A percentile compares a stretch with the other conserved stretches of the same genome.
phyloP scores from a whole-genome alignment of 2,797 vertebrate species.

The Brotula barbata region DNA sequence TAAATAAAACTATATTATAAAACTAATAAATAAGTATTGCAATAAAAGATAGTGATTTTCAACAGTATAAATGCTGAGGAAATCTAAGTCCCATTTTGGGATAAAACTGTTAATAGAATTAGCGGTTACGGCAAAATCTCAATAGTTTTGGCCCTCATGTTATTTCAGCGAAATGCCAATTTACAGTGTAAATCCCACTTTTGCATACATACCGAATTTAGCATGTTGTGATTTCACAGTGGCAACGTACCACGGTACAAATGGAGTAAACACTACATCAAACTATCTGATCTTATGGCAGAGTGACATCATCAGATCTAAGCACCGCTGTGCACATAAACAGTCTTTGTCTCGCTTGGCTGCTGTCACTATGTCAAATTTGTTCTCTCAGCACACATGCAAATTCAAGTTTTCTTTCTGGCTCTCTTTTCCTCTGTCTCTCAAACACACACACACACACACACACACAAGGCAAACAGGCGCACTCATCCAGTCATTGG shows the following conservation, averaged over 20 bases:
- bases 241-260: slow-evolving; percentile 30
- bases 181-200: slow-evolving; percentile 30
- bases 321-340: slow-evolving; percentile 36
- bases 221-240: slow-evolving; percentile 36
- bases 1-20: no score
- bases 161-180: slow-evolving; percentile 15
- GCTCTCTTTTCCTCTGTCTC: not conserved
- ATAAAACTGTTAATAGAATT: no score
- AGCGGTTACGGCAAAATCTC: slow-evolving; percentile 13
- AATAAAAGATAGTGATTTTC: no score
- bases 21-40: no score
- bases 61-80: no score
- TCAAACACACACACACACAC: not conserved
- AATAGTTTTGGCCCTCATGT: slow-evolving; percentile 4
- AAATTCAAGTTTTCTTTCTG: slow-evolving; percentile 22
- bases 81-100: no score
- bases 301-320: slow-evolving; percentile 35
- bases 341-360: slow-evolving; percentile 44
- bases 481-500: slow-evolving; percentile 30
- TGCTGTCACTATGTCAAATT: slow-evolving; percentile 26
- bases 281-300: slow-evolving; percentile 15
- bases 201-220: no score
- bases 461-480: slow-evolving; percentile 14
- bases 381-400: slow-evolving; percentile 44
- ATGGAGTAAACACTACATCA: slow-evolving; percentile 24